A percentile compares a stretch with the other conserved stretches of the same genome.
These are phyloP conservation scores for Babyrousa celebensis DNA, from an alignment of 2,797 vertebrate species.

Conservation along the genomic window DNA sequence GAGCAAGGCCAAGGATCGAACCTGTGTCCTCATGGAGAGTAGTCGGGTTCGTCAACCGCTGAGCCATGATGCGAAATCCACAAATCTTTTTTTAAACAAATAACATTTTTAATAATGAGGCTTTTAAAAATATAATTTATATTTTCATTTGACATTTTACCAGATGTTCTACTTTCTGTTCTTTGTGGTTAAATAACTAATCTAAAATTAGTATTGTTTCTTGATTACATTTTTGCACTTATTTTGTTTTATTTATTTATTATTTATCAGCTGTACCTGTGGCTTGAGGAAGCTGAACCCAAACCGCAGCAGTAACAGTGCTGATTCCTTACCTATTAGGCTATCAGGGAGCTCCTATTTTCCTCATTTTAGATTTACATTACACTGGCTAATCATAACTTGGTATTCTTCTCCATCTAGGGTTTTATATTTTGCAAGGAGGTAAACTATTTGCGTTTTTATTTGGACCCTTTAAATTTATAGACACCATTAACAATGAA, in stretches of 20 bases:
- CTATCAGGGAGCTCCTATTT: background rate
- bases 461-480: conserved; percentile 36
- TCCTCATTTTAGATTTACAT: background rate
- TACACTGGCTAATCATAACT: conserved; percentile 28
- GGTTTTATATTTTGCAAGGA: conserved; percentile 48
- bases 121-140: background rate
- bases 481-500: background rate
- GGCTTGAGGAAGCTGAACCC: too few relatives aligned
- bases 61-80: too few relatives aligned
- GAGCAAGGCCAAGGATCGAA: too few relatives aligned
- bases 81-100: background rate
- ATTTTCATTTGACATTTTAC: conserved; percentile 17
- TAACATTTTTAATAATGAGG: background rate
- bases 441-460: conserved; percentile 53
- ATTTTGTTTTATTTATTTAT: background rate
- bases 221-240: conserved; percentile 1
- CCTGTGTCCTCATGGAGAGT: too few relatives aligned
- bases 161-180: background rate
- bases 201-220: conserved; percentile 23
- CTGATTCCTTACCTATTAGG: too few relatives aligned
- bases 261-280: too few relatives aligned
- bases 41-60: too few relatives aligned
- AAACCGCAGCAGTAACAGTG: too few relatives aligned
- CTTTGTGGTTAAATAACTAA: background rate
- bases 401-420: background rate